Evolutionary conservation across 2,113 vertebrate genomes (phyloP), one percentile per base, ranked within the genome.

Genomic region (Leptobrachium leishanense): DNA sequence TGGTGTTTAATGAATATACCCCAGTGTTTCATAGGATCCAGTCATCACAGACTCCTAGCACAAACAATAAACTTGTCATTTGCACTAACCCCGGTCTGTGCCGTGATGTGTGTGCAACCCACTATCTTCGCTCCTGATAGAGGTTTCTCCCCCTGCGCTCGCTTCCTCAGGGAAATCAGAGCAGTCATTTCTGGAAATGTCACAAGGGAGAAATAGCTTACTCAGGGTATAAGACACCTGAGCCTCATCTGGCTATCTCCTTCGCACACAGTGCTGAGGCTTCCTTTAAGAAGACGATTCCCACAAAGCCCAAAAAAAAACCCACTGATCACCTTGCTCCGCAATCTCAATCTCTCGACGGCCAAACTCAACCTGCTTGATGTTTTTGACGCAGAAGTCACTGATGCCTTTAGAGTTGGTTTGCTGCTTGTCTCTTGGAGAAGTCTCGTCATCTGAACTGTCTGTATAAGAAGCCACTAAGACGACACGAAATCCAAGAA

Each of bases 101-200:
- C 97, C 11, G 97, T 99, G 86, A 99, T 99, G 86, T 99, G 98
- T 75, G 98, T 99, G 41, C 98, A 99, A 84, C 98, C 98, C 31
- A 98, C 96, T 20, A 99, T 97, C 89, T 97, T 99, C 15, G 97
- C 96, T 87, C 97, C 98, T 43, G 97, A 96, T 82, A 99, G 91
- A 59, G 98, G 98, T 77, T 99, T 99, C 89, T 99, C 98, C 44
- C 97, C 98, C 88, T 99, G 98, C 70, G 98, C 98, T 88, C 98
- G 88, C 92, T 99, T 99, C 90, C 96, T 95, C 90, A 99, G 91
- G 43, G 97, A 98, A 87, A 99, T 96, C 85, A 99, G 94, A 82
- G 97, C 96, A 84, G 96, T 98, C 98, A 99, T 99, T 87, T 99
- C 98, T 99, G 92, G 63, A 85, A 86, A 90, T 83, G 71, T 64